These are phyloP conservation scores for Cybosia mesomella DNA, from an alignment of 2,888 invertebrate species.

Conservation along the genomic window DNA sequence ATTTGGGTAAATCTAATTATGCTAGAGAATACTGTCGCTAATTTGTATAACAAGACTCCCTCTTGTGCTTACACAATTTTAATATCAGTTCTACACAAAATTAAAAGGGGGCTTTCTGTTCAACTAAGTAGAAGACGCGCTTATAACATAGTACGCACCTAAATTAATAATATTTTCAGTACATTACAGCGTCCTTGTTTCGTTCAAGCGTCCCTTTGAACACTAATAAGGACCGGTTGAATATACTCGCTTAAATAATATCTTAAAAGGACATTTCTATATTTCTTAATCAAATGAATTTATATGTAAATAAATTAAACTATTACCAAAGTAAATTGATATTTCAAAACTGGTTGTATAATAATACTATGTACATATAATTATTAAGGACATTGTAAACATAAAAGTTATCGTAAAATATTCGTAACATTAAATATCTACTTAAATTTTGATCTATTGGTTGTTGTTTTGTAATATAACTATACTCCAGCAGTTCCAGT, in stretches of 20 bases:
- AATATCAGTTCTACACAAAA: slow-evolving; percentile 1
- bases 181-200: slow-evolving; percentile 3
- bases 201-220: background rate
- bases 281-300: background rate
- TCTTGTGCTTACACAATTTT: background rate
- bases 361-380: background rate
- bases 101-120: slow-evolving; percentile 1
- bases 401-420: background rate
- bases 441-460: too few relatives aligned
- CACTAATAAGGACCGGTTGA: background rate
- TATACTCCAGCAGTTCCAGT: too few relatives aligned
- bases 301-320: background rate
- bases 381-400: background rate
- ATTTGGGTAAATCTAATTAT: slow-evolving; percentile 11
- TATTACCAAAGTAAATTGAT: too few relatives aligned
- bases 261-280: background rate
- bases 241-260: background rate
- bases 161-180: slow-evolving; percentile 9
- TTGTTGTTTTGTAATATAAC: too few relatives aligned
- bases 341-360: too few relatives aligned
- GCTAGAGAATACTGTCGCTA: slow-evolving; percentile 9
- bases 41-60: slow-evolving; percentile 12
- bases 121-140: slow-evolving; percentile 1
- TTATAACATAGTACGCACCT: background rate
- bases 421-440: too few relatives aligned